Conservation (phyloP, 2,888 invertebrate species). For the Tricholauxania praeusta region DNA sequence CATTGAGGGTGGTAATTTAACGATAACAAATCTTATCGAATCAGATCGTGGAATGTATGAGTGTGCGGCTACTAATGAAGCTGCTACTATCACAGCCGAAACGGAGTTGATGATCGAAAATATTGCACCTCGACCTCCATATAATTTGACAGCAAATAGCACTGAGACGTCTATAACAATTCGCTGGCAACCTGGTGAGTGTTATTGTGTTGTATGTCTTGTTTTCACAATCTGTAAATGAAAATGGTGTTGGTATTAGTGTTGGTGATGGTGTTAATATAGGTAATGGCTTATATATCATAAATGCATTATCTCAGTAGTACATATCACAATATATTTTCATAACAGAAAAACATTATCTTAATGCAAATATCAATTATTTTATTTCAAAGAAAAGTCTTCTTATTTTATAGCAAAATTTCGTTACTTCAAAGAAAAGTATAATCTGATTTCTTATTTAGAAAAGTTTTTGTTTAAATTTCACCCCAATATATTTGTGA, state of each 20-base stretch:
- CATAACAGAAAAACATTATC: too few species aligned
- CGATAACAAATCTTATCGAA: slow-evolving; percentile 83
- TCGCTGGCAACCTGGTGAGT: slow-evolving; percentile 81
- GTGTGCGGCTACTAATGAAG: slow-evolving; percentile 88
- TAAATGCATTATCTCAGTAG: too few species aligned
- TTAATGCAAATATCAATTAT: too few species aligned
- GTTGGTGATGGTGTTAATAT: slow-evolving; percentile 8
- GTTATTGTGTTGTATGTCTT: neutral
- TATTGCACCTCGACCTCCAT: slow-evolving; percentile 90
- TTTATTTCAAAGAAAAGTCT: too few species aligned
- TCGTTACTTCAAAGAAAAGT: too few species aligned
- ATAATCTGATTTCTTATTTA: too few species aligned
- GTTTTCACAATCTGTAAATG: neutral
- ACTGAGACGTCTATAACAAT: slow-evolving; percentile 80
- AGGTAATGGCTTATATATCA: neutral
- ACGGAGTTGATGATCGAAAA: slow-evolving; percentile 87
- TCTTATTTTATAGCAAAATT: too few species aligned
- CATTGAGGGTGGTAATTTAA: slow-evolving; percentile 82
- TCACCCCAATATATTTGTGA: too few species aligned
- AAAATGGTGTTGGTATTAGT: slow-evolving; percentile 15
- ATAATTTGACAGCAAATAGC: slow-evolving; percentile 84
- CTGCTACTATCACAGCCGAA: slow-evolving; percentile 84
- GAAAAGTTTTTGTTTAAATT: too few species aligned
- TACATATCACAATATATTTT: too few species aligned
- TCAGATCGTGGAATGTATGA: slow-evolving; percentile 89